Base-by-base conservation (phyloP, 1,140 invertebrate species). In the Nilaparvata lugens region DNA sequence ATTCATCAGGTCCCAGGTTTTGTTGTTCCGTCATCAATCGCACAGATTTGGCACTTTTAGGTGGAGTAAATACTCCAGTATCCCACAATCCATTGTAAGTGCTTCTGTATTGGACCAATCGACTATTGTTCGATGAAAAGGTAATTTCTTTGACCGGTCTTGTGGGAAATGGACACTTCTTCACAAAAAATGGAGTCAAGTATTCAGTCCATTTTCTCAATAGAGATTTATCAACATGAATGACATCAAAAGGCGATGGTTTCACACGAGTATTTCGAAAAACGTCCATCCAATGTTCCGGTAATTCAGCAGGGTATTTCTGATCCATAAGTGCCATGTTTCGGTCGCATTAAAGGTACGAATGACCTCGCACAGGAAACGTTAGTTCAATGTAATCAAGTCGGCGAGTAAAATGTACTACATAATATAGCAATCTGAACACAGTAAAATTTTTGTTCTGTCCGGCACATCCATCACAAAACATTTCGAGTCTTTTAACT, bases 291-390 rank as follows among this genome's bases (percentile, higher is more conserved):
- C 62, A 64, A 18, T 65, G 51, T 31, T 56, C 45, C 13, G 61
- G 64, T 56, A 58, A 21, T 43, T 65, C 61, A 6, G 18, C n/a
- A 42, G 43, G 25, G 2, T 55, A 56, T 58, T 64, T 65, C 21
- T 55, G 45, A 23, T 65, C 64, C 4, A 65, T n/a, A 28, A 63
- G 28, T 6, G 53, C 38, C 61, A 65, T 61, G 21, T 65, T 45
- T 54, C 56, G 62, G 43, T 66, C 58, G 13, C 61, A 56, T 21
- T 63, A 57, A 16, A 65, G 42, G 51, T 65, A 66, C 7, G 63
- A 66, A 31, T 66, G 61, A 21, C 63, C 65, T 48, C 63, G 4
- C 56, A 64, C 58, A 2, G 63, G 65, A 42, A 66, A 66, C 18
- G 59, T 53, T 18, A 62, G 42, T 57, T 51, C 59, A 9, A 62